phyloP scores from a whole-genome alignment of 2,888 invertebrate genomes.

The Plusia festucae region DNA sequence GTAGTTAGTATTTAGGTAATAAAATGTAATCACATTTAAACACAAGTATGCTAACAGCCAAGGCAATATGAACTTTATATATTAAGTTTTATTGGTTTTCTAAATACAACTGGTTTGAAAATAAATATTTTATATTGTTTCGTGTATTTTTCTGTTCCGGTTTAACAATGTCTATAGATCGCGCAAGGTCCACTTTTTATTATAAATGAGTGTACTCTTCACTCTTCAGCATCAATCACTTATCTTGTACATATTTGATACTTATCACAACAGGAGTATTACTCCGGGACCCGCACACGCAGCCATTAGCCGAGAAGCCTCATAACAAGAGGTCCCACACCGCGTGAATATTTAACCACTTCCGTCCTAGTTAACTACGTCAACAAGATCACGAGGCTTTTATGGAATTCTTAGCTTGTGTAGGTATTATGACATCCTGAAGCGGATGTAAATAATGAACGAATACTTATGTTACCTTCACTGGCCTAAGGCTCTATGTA shows the following conservation, averaged over 20 bases:
- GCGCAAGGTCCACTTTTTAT: too few species aligned
- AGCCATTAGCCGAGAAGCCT: conserved; percentile 29
- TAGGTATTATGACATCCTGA: conserved; percentile 15
- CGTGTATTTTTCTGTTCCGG: too few species aligned
- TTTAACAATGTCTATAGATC: too few species aligned
- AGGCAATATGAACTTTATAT: too few species aligned
- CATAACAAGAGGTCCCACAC: conserved; percentile 11
- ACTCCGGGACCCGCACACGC: conserved; percentile 21
- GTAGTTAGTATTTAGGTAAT: too few species aligned
- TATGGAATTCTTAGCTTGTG: background rate
- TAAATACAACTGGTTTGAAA: too few species aligned
- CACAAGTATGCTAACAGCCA: too few species aligned
- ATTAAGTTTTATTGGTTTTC: too few species aligned
- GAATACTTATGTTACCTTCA: background rate
- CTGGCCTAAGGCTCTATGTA: too few species aligned
- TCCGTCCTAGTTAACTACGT: conserved; percentile 36
- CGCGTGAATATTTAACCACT: conserved; percentile 45
- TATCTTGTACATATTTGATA: conserved; percentile 17
- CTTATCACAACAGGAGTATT: conserved; percentile 16
- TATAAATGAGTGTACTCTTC: too few species aligned
- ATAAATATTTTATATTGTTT: too few species aligned
- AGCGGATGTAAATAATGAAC: background rate
- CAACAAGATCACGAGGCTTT: conserved; percentile 15
- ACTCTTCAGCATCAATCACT: background rate
- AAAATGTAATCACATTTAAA: background rate